Percentiles rank a stretch among this genome's conserved stretches.
Evolutionary conservation across 2,888 invertebrate species (phyloP).

Genomic region (Sthenelais limicola): DNA sequence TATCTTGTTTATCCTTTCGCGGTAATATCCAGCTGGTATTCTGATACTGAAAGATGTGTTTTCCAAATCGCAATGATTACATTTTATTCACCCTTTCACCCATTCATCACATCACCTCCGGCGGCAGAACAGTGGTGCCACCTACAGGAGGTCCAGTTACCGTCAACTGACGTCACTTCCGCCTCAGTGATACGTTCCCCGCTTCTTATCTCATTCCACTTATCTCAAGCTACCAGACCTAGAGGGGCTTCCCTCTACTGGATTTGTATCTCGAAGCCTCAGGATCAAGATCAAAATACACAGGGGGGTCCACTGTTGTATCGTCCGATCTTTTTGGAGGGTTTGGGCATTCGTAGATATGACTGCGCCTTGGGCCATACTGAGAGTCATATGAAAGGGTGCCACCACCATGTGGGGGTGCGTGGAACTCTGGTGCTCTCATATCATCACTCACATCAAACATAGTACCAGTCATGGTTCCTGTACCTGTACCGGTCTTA

Average conservation of each 20-base stretch:
- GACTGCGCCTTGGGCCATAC: constrained; percentile 20
- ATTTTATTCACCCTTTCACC: too few species aligned
- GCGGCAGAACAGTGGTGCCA: too few species aligned
- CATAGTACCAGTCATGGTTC: not conserved
- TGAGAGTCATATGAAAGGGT: not conserved
- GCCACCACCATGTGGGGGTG: not conserved
- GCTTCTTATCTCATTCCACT: too few species aligned
- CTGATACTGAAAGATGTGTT: too few species aligned
- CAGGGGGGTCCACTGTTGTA: constrained; percentile 11
- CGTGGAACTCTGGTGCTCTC: constrained; percentile 2
- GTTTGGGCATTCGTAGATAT: constrained; percentile 40
- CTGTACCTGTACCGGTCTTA: constrained; percentile 16
- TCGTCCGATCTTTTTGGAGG: constrained; percentile 26
- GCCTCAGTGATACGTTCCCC: too few species aligned
- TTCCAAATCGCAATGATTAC: too few species aligned
- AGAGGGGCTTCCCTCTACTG: constrained; percentile 9
- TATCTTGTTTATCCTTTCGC: too few species aligned
- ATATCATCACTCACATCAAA: not conserved
- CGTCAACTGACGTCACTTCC: too few species aligned
- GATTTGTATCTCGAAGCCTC: constrained; percentile 10
- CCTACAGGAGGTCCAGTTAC: too few species aligned
- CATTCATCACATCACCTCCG: too few species aligned
- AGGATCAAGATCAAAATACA: constrained; percentile 37
- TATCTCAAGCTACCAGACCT: too few species aligned
- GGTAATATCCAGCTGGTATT: too few species aligned